Base-by-base conservation (phyloP, 2,888 invertebrate genomes). In the Tuta absoluta region DNA sequence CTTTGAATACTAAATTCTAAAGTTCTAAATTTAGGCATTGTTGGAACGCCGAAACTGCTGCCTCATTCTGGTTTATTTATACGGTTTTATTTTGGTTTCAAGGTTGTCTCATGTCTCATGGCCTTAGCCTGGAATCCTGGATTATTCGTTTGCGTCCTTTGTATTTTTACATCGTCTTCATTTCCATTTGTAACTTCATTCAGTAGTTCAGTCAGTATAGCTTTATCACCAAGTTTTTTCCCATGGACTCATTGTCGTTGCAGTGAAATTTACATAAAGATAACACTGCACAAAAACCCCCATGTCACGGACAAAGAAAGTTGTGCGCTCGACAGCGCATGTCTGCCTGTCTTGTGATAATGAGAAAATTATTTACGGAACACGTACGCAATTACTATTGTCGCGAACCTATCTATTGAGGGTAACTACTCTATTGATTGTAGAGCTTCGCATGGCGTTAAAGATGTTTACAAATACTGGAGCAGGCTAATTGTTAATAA, bases 211-310 rank as follows among this genome's bases (percentile, higher is more conserved):
- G n/a, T 14, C 12, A 24, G n/a, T 56, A 28, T n/a, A 3, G 14
- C 14, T 33, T 33, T 33, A 53, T 33, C 33, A 7, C 17, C 24
- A 17, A 21, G 14, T 28, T 56, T 17, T 7, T 33, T 56, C 56
- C 33, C 56, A 33, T 56, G 33, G 56, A 56, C 33, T 56, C n/a
- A 17, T 24, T 56, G 56, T 56, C 10, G 24, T 10, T 10, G 56
- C 24, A 24, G 56, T 24, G 57, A 24, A 38, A 24, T 28, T 56
- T 57, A 11, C 60, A 60, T 60, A 60, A 23, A 60, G 60, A 45
- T 60, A 45, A 45, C 56, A 12, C 10, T 56, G 33, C 17, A 56
- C 45, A 60, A 60, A 60, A 60, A 60, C 60, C 60, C 10, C 7
- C 24, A n/a, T 33, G 28, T 45, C 21, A 45, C 24, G 24, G 21